phyloP scores from a whole-genome alignment of 2,113 vertebrate species.

The Indicator indicator region DNA sequence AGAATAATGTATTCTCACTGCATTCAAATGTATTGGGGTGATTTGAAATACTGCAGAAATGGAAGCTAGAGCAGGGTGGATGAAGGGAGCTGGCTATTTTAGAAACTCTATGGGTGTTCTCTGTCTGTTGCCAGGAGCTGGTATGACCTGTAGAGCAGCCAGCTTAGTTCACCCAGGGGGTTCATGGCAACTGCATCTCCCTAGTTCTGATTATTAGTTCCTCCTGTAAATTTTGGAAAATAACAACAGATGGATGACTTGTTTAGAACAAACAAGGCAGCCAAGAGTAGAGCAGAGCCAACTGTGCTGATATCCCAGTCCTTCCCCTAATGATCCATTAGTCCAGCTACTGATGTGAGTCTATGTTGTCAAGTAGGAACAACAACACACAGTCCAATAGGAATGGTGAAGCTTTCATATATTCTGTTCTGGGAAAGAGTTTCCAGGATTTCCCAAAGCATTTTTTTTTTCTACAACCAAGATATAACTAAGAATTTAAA shows the following conservation, averaged over 20 bases:
- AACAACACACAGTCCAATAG: background rate
- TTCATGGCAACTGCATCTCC: background rate
- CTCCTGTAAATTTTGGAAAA: constrained; percentile 42
- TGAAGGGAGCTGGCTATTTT: background rate
- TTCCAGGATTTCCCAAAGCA: background rate
- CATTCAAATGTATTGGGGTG: background rate
- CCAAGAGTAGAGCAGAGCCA: constrained; percentile 2
- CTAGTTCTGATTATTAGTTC: background rate
- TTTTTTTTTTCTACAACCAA: background rate
- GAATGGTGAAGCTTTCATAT: background rate
- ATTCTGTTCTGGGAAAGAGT: background rate
- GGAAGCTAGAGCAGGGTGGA: background rate
- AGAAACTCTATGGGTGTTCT: background rate
- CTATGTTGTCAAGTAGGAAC: background rate
- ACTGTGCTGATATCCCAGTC: background rate
- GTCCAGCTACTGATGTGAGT: background rate
- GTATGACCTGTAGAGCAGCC: background rate
- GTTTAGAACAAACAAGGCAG: constrained; percentile 35
- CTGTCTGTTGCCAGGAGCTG: background rate
- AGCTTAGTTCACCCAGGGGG: background rate
- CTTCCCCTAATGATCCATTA: constrained; percentile 30
- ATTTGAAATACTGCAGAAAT: background rate
- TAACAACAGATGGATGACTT: constrained; percentile 43
- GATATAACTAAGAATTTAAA: background rate
- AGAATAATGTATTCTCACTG: background rate